Evolutionary conservation across 2,113 vertebrate genomes (phyloP), one percentile per base, ranked within the genome.

Genomic region (Zosterops japonicus): DNA sequence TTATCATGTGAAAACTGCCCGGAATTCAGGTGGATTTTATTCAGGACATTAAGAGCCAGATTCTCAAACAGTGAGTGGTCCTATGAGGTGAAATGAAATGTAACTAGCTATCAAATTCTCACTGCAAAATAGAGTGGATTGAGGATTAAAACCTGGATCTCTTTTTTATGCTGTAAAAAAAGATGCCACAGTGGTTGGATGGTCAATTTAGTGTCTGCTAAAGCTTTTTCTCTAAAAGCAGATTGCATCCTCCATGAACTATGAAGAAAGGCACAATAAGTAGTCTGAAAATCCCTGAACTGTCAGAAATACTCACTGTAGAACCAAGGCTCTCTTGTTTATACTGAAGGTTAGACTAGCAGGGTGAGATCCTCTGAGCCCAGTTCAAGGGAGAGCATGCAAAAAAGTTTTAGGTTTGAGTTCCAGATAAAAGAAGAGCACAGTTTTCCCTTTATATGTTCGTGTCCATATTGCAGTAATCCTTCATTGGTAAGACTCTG

Each of bases 171-270:
- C 6, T 55, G 22, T 50, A 79, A 71, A 42, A 50, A 81, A 47
- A 2, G 8, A 1, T 36, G 25, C 6, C 15, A 59, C 47, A 50
- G 39, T 0, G 2, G 5, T 59, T 82, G 44, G 14, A 42, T 39
- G n/a, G 59, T n/a, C n/a, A 84, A 39, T 16, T 35, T 44, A 44
- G 4, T 49, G 20, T 65, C 47, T 84, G 59, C 21, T 74, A 65
- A 74, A 29, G 5, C 4, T n/a, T 90, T 36, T 81, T 75, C 27
- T 82, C 35, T 57, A 67, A 56, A 89, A 93, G 14, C 31, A 78
- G 42, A n/a, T 70, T 70, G 25, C 6, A 29, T 46, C 7, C 56
- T 70, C 16, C 44, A 29, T 33, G 36, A 81, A 29, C 14, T 87
- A 50, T 29, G 12, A 76, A 75, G 44, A 79, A 90, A 71, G 27